Base-by-base conservation (phyloP, 2,113 vertebrate species). In the Misgurnus anguillicaudatus region DNA sequence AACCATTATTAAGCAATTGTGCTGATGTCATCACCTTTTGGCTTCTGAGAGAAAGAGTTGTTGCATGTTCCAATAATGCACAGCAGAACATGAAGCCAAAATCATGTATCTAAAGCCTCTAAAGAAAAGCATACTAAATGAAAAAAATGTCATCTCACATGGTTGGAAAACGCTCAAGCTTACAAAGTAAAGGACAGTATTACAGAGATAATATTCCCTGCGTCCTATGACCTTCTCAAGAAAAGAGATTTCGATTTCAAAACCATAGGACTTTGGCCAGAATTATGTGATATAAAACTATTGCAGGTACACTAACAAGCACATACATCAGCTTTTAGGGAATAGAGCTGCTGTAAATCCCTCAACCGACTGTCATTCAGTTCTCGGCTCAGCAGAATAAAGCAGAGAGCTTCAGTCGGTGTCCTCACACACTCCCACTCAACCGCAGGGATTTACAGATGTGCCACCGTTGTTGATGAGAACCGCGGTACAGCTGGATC, bases 401-500 rank as follows among this genome's bases (percentile, higher is more conserved):
- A 45, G 42, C 45, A 14, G 39, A 47, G 58, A 62, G 36, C 24
- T 67, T 79, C 66, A 65, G 77, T n/a, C n/a, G n/a, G 9, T 57
- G 66, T 42, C 69, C 38, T 75, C 63, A 64, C 24, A 70, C 55
- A 64, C 42, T 63, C 21, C 60, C 63, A 7, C 69, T 62, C 65
- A 72, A 64, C 66, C 14, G 19, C 55, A 60, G 48, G 74, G 78
- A 77, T 73, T 80, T 73, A 68, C 47, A 73, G 36, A 77, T 77
- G 21, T 36, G 45, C 39, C 11, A 77, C 58, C 72, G 70, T 38
- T 39, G 36, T 47, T 70, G 41, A 80, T 67, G 42, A 42, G 69
- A 65, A 66, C 11, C 62, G 24, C 9, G n/a, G 47, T 58, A 63
- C 55, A 45, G 17, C 77, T 73, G 6, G 71, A 70, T 57, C 61